These are phyloP conservation scores for Mythimna pallens DNA, from an alignment of 2,888 invertebrate genomes.

Conservation along the genomic window DNA sequence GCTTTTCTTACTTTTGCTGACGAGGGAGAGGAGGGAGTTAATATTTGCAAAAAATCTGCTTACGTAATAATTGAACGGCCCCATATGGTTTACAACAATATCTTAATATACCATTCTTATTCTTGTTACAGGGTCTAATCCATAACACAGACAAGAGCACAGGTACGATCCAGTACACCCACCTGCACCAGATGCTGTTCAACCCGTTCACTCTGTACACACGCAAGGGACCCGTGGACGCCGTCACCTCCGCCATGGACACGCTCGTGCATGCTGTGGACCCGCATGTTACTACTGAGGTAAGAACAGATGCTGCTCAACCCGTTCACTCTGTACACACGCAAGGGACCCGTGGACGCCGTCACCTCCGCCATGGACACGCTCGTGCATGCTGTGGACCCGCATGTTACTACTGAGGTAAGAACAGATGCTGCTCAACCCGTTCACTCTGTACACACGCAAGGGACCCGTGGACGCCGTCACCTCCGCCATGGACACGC, in stretches of 20 bases:
- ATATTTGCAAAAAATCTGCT: too few relatives aligned
- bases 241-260: conserved; percentile 92
- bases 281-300: conserved; percentile 92
- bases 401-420: conserved; percentile 92
- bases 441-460: conserved; percentile 92
- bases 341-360: conserved; percentile 91
- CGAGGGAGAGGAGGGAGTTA: too few relatives aligned
- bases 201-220: conserved; percentile 94
- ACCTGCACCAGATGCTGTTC: conserved; percentile 95
- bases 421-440: conserved; percentile 91
- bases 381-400: conserved; percentile 91
- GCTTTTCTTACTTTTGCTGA: too few relatives aligned
- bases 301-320: conserved; percentile 91
- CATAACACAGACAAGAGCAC: conserved; percentile 91
- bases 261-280: conserved; percentile 92
- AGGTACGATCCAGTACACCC: conserved; percentile 91
- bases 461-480: conserved; percentile 92
- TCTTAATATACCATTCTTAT: neutral
- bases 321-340: conserved; percentile 93
- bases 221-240: conserved; percentile 91
- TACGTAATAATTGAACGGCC: too few relatives aligned
- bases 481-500: conserved; percentile 92
- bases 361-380: conserved; percentile 93
- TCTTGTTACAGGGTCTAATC: conserved; percentile 91
- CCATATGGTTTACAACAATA: too few relatives aligned